Percentiles rank a stretch among this genome's conserved stretches.
These are phyloP conservation scores for Bagarius yarrelli DNA, from an alignment of 2,113 vertebrate genomes.

Conservation along the genomic window DNA sequence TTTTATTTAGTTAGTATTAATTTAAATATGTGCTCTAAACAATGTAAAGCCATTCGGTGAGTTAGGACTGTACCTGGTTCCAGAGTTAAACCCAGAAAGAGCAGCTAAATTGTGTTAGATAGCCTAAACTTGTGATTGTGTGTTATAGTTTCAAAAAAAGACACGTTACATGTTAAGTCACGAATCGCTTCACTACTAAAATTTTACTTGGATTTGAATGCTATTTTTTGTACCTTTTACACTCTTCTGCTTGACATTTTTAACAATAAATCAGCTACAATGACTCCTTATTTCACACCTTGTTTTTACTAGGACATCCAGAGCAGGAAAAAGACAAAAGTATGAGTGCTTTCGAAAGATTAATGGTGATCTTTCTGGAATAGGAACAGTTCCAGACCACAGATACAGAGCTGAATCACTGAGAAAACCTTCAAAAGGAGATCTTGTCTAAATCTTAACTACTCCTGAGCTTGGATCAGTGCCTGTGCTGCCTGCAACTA, in stretches of 20 bases:
- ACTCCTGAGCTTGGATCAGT: conserved; percentile 1
- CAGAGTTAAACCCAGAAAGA: conserved; percentile 43
- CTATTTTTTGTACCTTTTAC: conserved; percentile 2
- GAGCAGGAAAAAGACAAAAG: background rate
- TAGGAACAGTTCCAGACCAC: conserved; percentile 22
- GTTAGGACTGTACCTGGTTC: conserved; percentile 56
- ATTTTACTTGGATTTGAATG: conserved; percentile 27
- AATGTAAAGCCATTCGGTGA: conserved; percentile 64
- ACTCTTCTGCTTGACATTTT: conserved; percentile 18
- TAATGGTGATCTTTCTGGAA: conserved; percentile 29
- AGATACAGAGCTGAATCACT: conserved; percentile 16
- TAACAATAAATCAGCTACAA: conserved; percentile 28
- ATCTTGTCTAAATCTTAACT: conserved; percentile 5
- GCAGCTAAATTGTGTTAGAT: background rate
- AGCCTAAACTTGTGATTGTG: background rate
- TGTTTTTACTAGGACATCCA: background rate
- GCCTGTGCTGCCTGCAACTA: background rate
- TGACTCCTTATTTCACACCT: conserved; percentile 14
- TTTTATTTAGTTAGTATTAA: too few species aligned
- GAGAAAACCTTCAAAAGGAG: background rate
- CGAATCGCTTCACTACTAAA: conserved; percentile 34
- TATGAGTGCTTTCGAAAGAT: conserved; percentile 38
- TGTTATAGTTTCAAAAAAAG: background rate
- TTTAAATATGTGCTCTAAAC: too few species aligned
- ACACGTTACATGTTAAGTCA: background rate